Conservation (phyloP, 1,140 invertebrate species). For the Oreohelix idahoensis region DNA sequence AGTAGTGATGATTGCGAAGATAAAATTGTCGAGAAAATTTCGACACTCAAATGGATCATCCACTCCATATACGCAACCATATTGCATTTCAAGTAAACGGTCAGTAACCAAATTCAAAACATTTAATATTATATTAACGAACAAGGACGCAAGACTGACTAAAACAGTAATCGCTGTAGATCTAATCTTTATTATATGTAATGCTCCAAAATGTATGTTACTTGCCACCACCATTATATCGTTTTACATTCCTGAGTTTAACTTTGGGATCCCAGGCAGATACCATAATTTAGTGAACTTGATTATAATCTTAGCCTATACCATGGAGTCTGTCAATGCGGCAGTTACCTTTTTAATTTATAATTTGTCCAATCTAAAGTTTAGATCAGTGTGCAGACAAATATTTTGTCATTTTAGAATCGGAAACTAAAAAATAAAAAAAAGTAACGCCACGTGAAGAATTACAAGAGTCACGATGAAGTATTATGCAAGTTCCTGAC, state of each 20-base stretch:
- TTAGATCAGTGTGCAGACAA: neutral
- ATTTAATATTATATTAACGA: neutral
- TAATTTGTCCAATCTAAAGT: neutral
- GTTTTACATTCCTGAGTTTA: neutral
- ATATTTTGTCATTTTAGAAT: neutral
- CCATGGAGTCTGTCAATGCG: neutral
- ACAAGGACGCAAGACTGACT: neutral
- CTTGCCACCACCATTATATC: neutral
- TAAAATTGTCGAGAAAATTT: neutral
- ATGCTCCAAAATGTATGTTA: neutral
- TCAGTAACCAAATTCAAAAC: neutral
- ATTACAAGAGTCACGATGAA: too few relatives aligned
- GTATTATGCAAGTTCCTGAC: too few relatives aligned
- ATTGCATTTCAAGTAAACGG: neutral
- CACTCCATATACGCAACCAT: neutral
- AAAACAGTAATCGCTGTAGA: neutral
- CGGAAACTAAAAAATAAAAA: too few relatives aligned
- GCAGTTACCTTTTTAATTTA: slow-evolving; percentile 3
- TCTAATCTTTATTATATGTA: neutral
- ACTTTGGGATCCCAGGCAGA: neutral
- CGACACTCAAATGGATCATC: neutral
- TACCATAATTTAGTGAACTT: neutral
- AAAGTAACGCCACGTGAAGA: too few relatives aligned
- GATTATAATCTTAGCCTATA: neutral
- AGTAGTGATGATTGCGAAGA: neutral